Evolutionary conservation across 2,888 invertebrate species (phyloP), one percentile per base, ranked within the genome.

Genomic region (Brenthis daphne): DNA sequence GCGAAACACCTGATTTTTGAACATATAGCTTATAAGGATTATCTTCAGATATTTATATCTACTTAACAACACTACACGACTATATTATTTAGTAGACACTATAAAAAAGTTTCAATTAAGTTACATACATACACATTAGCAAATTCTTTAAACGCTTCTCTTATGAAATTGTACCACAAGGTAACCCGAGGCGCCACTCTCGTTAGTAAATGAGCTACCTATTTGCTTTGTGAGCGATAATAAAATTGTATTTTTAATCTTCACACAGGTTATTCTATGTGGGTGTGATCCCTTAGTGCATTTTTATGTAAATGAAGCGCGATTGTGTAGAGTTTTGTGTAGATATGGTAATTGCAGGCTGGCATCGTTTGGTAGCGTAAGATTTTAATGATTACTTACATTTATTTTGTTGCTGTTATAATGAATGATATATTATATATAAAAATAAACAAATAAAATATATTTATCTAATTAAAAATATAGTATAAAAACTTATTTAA

Each of bases 181-280:
- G 12, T 24, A 57, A n/a, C 57, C 65, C 24, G 54, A 58, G 58
- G 66, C 66, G 66, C 51, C 66, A 66, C 57, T 60, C 54, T 66
- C 58, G 53, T 53, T 58, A 43, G 66, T 53, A 53, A 66, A 54
- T 47, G 58, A 66, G 53, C 58, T 66, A 47, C 58, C 58, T 43
- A 53, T 58, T 58, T 54, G 53, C 66, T 66, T 60, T 66, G 66
- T 54, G 51, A 37, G 53, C 58, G 29, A 64, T 64, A 64, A 56
- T 64, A 56, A 56, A 48, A 56, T 55, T 54, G 64, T 64, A 57
- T 58, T 58, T 65, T 57, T 63, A 67, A 57, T 63, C 24, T 50
- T n/a, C 16, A 53, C 56, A 29, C 55, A 37, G 53, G 14, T 3
- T 16, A 20, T 37, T 33, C 16, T 6, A n/a, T 8, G 53, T 43